Conservation (phyloP, 2,113 vertebrate species). For the Pteruthius melanotis region DNA sequence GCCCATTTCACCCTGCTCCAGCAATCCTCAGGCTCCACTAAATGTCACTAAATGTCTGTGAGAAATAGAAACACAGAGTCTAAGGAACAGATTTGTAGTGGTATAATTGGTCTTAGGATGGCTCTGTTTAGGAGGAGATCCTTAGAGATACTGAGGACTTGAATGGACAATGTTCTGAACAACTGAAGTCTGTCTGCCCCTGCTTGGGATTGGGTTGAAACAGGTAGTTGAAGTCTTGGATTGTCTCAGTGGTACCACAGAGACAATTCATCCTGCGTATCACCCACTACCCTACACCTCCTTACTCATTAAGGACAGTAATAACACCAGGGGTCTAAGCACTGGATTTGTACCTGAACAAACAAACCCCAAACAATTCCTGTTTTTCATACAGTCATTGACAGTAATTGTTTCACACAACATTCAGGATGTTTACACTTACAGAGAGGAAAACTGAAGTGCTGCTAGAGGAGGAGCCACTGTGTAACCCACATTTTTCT, state of each 20-base stretch:
- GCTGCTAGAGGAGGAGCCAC: not conserved
- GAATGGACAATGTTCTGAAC: not conserved
- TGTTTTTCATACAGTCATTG: not conserved
- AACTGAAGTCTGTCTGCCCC: not conserved
- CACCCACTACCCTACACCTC: not conserved
- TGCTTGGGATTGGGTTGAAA: not conserved
- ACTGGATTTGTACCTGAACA: not conserved
- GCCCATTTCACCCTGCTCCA: not conserved
- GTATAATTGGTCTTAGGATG: not conserved
- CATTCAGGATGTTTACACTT: not conserved
- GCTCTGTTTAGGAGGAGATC: not conserved
- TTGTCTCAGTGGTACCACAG: not conserved
- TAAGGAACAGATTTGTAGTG: not conserved
- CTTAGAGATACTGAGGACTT: not conserved
- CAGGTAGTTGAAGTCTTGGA: not conserved
- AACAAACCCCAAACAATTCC: accelerated
- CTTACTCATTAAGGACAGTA: not conserved
- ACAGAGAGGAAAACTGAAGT: not conserved
- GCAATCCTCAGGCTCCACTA: not conserved
- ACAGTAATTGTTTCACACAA: not conserved
- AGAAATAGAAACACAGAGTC: not conserved
- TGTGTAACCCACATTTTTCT: not conserved
- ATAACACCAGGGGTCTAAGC: not conserved
- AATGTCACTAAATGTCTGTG: not conserved
- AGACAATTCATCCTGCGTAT: not conserved